These are phyloP conservation scores for Nasua narica DNA, from an alignment of 2,797 vertebrate species.

Conservation along the genomic window DNA sequence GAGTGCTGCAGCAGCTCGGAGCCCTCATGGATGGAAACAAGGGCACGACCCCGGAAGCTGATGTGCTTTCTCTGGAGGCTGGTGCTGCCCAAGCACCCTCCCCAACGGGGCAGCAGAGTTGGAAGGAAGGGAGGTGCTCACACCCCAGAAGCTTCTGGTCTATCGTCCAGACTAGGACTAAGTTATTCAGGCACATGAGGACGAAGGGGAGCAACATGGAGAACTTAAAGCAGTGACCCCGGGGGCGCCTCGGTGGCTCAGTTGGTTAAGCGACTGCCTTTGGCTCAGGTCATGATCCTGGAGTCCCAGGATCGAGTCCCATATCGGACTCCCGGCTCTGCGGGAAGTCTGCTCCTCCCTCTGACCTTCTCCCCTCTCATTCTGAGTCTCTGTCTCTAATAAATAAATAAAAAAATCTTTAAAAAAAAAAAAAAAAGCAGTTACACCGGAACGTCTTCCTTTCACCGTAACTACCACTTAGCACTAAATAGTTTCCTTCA, in stretches of 20 bases:
- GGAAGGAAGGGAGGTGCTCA: too few species aligned
- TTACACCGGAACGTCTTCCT: neutral
- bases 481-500: neutral
- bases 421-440: too few species aligned
- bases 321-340: too few species aligned
- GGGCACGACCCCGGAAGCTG: conserved; percentile 6
- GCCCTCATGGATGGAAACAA: neutral
- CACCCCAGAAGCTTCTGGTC: neutral
- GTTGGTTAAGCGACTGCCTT: too few species aligned
- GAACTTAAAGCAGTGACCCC: neutral
- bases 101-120: fast-evolving
- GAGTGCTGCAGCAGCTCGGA: conserved; percentile 3
- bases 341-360: too few species aligned
- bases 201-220: neutral
- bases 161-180: neutral
- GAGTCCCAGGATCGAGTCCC: too few species aligned
- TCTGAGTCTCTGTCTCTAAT: too few species aligned
- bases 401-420: too few species aligned
- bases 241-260: too few species aligned
- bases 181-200: neutral
- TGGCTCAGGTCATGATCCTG: too few species aligned
- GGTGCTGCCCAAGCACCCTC: neutral
- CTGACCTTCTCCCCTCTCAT: too few species aligned
- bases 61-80: neutral
- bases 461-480: neutral